phyloP scores from a whole-genome alignment of 2,888 invertebrate species.

The Dryococelus australis region DNA sequence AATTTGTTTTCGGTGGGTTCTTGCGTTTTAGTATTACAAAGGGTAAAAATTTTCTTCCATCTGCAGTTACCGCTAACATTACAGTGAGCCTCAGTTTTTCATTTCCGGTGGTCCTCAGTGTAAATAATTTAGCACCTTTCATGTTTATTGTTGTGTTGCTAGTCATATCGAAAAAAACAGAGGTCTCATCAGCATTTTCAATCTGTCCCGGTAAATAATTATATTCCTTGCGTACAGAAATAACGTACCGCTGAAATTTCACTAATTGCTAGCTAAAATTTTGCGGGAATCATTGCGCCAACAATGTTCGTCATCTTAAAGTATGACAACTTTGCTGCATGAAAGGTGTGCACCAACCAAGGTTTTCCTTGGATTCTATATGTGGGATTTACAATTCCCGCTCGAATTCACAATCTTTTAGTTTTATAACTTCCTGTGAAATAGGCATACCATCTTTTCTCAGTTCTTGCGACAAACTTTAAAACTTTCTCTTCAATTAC shows the following conservation, averaged over 20 bases:
- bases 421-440: no score
- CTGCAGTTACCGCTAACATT: slow-evolving; percentile 32
- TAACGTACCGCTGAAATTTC: slow-evolving; percentile 32
- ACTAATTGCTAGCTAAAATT: slow-evolving; percentile 31
- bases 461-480: no score
- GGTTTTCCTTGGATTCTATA: no score
- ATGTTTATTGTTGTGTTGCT: slow-evolving; percentile 34
- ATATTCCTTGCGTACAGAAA: slow-evolving; percentile 23
- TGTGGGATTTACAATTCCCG: no score
- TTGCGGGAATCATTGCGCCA: slow-evolving; percentile 18
- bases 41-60: slow-evolving; percentile 34
- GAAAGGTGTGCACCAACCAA: not conserved
- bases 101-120: slow-evolving; percentile 21
- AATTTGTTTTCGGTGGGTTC: slow-evolving; percentile 41
- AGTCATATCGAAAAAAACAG: slow-evolving; percentile 34
- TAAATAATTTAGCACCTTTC: slow-evolving; percentile 35
- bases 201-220: slow-evolving; percentile 27
- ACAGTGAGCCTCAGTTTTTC: slow-evolving; percentile 32
- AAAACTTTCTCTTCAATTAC: no score
- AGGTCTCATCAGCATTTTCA: slow-evolving; percentile 35
- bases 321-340: not conserved
- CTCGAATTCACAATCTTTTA: no score
- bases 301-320: not conserved
- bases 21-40: slow-evolving; percentile 34
- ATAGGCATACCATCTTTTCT: no score